phyloP scores from a whole-genome alignment of 1,140 invertebrate species.

The Semibalanus balanoides region DNA sequence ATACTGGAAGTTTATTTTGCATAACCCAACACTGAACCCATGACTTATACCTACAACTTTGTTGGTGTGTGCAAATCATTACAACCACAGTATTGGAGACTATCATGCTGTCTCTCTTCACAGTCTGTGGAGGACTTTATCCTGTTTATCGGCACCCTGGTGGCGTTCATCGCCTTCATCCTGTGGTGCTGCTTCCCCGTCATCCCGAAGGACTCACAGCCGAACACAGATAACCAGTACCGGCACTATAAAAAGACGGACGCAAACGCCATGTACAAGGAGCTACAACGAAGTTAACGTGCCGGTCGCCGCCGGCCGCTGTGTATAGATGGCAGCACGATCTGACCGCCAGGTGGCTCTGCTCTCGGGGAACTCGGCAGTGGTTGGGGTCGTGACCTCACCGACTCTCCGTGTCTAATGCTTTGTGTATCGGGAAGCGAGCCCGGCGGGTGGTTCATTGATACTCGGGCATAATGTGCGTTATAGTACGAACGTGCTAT shows the following conservation, averaged over 20 bases:
- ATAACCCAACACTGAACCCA: too few relatives aligned
- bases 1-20: too few relatives aligned
- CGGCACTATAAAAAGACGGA: conserved; percentile 2
- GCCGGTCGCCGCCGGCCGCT: background rate
- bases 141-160: conserved; percentile 42
- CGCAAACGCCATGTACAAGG: conserved; percentile 5
- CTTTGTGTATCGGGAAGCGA: too few relatives aligned
- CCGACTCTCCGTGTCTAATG: too few relatives aligned
- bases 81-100: too few relatives aligned
- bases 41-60: too few relatives aligned
- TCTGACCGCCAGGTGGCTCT: background rate
- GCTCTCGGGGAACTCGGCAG: background rate
- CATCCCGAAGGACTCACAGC: conserved; percentile 36
- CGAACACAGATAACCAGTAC: conserved; percentile 15
- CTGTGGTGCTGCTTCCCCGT: conserved; percentile 48
- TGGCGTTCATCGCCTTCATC: conserved; percentile 45
- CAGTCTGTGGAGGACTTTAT: conserved; percentile 47
- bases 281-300: background rate
- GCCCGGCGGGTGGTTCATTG: too few relatives aligned
- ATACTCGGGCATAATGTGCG: too few relatives aligned
- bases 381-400: too few relatives aligned
- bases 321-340: background rate
- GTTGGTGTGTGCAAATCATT: too few relatives aligned
- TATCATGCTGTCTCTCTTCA: conserved; percentile 10
- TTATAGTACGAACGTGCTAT: too few relatives aligned